A percentile compares a stretch with the other conserved stretches of the same genome.
These are phyloP conservation scores for Xestoiulus laeticollis DNA, from an alignment of 2,888 invertebrate species.

Conservation along the genomic window DNA sequence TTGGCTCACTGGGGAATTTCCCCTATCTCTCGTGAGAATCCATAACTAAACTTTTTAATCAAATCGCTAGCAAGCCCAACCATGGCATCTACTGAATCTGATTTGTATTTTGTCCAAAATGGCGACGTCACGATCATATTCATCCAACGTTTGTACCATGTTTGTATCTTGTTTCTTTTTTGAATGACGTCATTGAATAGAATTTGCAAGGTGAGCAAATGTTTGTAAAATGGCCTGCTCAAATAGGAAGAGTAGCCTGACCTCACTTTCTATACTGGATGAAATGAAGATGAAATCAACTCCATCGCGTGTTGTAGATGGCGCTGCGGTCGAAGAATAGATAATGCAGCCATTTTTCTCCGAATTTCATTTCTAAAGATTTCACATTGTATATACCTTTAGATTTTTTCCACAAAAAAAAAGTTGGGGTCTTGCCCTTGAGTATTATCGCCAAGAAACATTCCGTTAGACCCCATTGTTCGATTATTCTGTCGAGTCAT, in stretches of 20 bases:
- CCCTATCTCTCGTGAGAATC: too few relatives aligned
- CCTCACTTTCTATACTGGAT: background rate
- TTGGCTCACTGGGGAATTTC: too few relatives aligned
- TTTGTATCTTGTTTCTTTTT: background rate
- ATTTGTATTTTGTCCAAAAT: background rate
- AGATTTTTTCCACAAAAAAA: background rate
- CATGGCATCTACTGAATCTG: background rate
- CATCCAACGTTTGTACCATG: too few relatives aligned
- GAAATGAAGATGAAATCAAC: background rate
- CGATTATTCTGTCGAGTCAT: background rate
- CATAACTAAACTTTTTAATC: too few relatives aligned
- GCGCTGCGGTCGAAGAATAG: background rate
- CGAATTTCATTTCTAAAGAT: background rate
- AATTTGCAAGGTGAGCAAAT: background rate
- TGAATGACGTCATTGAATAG: background rate
- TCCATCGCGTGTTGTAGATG: background rate
- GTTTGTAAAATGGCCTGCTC: background rate
- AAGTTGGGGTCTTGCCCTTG: background rate
- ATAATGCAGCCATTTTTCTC: background rate
- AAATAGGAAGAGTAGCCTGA: background rate
- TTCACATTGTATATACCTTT: background rate
- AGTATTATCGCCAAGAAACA: background rate
- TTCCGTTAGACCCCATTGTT: background rate
- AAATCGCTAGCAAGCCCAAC: background rate
- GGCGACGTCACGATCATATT: too few relatives aligned